Evolutionary conservation across 2,797 vertebrate genomes (phyloP).

Genomic region (Leptatherina wallacei): DNA sequence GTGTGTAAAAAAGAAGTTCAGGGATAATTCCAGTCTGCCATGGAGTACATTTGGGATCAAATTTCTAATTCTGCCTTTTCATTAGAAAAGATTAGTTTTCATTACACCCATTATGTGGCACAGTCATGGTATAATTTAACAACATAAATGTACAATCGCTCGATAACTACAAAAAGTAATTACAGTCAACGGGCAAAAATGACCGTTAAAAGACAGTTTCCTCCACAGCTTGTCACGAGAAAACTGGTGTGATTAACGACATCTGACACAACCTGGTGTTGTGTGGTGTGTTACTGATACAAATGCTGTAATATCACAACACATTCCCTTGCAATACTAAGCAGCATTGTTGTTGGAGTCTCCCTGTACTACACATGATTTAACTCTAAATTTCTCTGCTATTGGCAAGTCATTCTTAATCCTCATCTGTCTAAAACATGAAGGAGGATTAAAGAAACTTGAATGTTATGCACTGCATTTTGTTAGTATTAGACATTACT

Average conservation of each 20-base stretch:
- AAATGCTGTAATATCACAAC: slow-evolving; percentile 30
- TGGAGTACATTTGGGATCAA: slow-evolving; percentile 62
- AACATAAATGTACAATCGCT: slow-evolving; percentile 59
- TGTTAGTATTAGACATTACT: neutral
- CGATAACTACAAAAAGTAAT: slow-evolving; percentile 65
- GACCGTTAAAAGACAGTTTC: slow-evolving; percentile 28
- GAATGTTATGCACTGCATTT: neutral
- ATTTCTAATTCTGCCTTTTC: slow-evolving; percentile 73
- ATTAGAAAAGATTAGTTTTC: slow-evolving; percentile 76
- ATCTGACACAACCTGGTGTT: slow-evolving; percentile 41
- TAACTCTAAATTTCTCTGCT: neutral
- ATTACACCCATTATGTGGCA: slow-evolving; percentile 65
- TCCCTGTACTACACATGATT: slow-evolving; percentile 8
- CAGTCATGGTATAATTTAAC: slow-evolving; percentile 70
- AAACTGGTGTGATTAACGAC: slow-evolving; percentile 28
- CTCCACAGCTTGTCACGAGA: slow-evolving; percentile 7
- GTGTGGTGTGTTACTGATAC: slow-evolving; percentile 52
- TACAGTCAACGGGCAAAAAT: slow-evolving; percentile 40
- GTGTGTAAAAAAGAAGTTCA: slow-evolving; percentile 55
- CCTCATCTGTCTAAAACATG: neutral
- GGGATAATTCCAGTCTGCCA: slow-evolving; percentile 59
- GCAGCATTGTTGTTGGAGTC: neutral
- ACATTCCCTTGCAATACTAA: slow-evolving; percentile 3
- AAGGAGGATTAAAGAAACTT: neutral
- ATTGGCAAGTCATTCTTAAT: neutral